Evolutionary conservation across 1,140 invertebrate species (phyloP).

Genomic region (Platyscapa corneri): DNA sequence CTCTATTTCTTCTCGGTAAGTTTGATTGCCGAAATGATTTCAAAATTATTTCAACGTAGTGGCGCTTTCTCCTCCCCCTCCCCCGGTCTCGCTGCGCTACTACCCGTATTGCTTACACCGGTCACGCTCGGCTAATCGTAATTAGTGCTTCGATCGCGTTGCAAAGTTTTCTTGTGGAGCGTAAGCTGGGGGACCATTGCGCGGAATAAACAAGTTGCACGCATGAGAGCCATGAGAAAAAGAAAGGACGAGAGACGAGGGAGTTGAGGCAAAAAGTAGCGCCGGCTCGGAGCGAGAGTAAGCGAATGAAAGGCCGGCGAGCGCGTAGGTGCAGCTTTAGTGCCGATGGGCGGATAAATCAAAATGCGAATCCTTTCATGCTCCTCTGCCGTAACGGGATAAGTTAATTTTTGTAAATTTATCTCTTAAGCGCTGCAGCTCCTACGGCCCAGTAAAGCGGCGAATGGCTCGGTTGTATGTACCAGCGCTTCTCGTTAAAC

Average conservation of each 20-base stretch:
- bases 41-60: slow-evolving; percentile 1
- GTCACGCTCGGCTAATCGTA: slow-evolving; percentile 49
- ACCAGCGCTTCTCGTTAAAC: too few relatives aligned
- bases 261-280: background rate
- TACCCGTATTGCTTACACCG: slow-evolving; percentile 36
- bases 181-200: background rate
- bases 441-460: too few relatives aligned
- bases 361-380: background rate
- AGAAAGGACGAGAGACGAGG: background rate
- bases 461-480: too few relatives aligned
- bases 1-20: background rate
- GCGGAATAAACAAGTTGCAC: slow-evolving; percentile 39
- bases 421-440: too few relatives aligned
- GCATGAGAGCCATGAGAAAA: background rate
- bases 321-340: background rate
- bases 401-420: too few relatives aligned
- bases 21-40: slow-evolving; percentile 35
- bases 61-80: background rate
- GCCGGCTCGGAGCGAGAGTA: background rate
- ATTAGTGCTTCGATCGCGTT: slow-evolving; percentile 48
- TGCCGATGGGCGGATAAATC: background rate
- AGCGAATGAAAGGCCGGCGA: background rate
- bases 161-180: slow-evolving; percentile 42
- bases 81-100: background rate
- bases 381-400: too few relatives aligned